Percentiles rank a stretch among this genome's conserved stretches.
phyloP scores from a whole-genome alignment of 1,140 invertebrate genomes.

The Drosophila nannoptera region DNA sequence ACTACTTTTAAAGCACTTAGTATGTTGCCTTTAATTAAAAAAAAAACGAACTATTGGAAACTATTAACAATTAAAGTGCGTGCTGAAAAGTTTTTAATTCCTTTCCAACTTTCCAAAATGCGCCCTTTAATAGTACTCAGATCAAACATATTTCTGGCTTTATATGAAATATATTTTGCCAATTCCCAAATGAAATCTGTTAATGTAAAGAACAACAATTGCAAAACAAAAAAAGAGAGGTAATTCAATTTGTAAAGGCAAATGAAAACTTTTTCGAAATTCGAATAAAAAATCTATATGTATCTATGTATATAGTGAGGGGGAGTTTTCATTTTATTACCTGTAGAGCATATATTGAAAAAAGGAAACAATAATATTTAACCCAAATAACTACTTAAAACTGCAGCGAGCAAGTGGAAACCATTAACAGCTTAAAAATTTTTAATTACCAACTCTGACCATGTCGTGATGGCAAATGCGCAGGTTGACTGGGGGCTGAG shows the following conservation, averaged over 20 bases:
- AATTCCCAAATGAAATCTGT: too few relatives aligned
- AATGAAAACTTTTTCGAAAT: slow-evolving; percentile 43
- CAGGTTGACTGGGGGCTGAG: slow-evolving; percentile 28
- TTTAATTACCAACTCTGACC: slow-evolving; percentile 61
- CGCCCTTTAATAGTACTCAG: too few relatives aligned
- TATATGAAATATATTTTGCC: too few relatives aligned
- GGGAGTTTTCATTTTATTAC: too few relatives aligned
- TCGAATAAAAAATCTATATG: slow-evolving; percentile 6
- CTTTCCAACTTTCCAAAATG: too few relatives aligned
- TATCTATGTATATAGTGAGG: too few relatives aligned
- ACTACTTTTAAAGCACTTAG: slow-evolving; percentile 2
- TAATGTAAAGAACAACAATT: too few relatives aligned
- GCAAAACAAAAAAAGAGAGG: slow-evolving; percentile 46
- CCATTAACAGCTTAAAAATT: slow-evolving; percentile 77
- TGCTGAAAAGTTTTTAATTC: background rate
- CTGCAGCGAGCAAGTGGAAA: slow-evolving; percentile 66
- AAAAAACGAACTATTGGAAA: slow-evolving; percentile 16
- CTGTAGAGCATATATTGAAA: too few relatives aligned
- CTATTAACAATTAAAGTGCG: slow-evolving; percentile 43
- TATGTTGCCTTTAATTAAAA: slow-evolving; percentile 23
- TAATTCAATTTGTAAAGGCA: slow-evolving; percentile 54
- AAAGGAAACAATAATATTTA: slow-evolving; percentile 24
- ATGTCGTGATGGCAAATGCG: slow-evolving; percentile 6
- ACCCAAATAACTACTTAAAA: slow-evolving; percentile 45
- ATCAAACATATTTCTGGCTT: too few relatives aligned